phyloP scores from a whole-genome alignment of 2,888 invertebrate species.

The Phaedon cochleariae region DNA sequence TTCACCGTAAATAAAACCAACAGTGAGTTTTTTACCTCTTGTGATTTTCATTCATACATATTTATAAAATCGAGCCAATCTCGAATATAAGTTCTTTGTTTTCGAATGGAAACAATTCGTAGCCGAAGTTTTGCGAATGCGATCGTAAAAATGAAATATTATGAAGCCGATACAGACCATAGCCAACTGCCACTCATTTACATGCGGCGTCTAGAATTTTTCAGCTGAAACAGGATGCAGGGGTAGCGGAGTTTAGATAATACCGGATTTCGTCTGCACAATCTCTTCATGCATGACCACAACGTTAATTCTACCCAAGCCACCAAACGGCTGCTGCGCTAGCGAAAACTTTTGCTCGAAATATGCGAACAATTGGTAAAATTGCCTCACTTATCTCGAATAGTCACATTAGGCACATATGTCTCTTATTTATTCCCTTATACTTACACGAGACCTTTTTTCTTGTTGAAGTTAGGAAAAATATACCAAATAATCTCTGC shows the following conservation, averaged over 20 bases:
- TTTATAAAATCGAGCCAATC: constrained; percentile 44
- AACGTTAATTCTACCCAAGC: not conserved
- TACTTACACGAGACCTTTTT: too few species aligned
- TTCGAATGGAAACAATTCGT: constrained; percentile 38
- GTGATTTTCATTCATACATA: constrained; percentile 42
- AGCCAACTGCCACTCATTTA: constrained; percentile 45
- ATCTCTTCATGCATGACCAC: not conserved
- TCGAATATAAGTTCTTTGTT: constrained; percentile 36
- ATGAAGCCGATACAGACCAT: constrained; percentile 28
- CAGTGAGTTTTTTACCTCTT: constrained; percentile 41
- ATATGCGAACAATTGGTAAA: not conserved
- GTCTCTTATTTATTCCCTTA: too few species aligned
- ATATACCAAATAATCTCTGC: too few species aligned
- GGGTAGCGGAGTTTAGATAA: constrained; percentile 9
- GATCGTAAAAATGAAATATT: constrained; percentile 43
- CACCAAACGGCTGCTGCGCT: not conserved
- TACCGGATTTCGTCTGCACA: constrained; percentile 8
- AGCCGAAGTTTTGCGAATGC: constrained; percentile 31
- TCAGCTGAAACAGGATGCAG: constrained; percentile 7
- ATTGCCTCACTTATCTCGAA: not conserved
- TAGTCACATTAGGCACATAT: too few species aligned
- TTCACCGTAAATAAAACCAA: constrained; percentile 41
- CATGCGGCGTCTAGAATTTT: constrained; percentile 39
- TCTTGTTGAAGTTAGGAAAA: too few species aligned
- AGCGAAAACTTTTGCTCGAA: not conserved